Percentiles rank a stretch among this genome's conserved stretches.
These are phyloP conservation scores for Euthynnus affinis DNA, from an alignment of 2,797 vertebrate genomes.

Conservation along the genomic window DNA sequence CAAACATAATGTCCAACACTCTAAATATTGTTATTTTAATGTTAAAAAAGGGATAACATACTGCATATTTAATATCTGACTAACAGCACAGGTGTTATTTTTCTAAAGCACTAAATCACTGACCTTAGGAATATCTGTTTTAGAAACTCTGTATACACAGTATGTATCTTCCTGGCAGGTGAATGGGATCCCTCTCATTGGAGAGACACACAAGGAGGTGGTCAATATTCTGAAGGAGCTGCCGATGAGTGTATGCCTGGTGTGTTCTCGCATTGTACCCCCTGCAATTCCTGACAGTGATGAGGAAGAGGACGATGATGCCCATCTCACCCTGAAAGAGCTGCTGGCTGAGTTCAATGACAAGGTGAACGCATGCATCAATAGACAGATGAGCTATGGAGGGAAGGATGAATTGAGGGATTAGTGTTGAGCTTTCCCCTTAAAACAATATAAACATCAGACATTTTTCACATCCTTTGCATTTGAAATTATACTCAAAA, in stretches of 20 bases:
- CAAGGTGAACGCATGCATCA: constrained; percentile 70
- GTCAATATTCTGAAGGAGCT: constrained; percentile 92
- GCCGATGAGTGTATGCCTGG: constrained; percentile 89
- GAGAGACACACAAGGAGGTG: constrained; percentile 94
- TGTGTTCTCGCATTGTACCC: constrained; percentile 87
- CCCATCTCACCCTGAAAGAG: constrained; percentile 83
- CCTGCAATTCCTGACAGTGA: constrained; percentile 72
- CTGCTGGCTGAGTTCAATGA: constrained; percentile 83
- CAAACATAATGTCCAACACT: background rate
- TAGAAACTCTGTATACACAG: constrained; percentile 1
- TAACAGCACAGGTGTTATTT: background rate
- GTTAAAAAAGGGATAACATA: background rate
- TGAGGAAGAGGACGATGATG: constrained; percentile 77
- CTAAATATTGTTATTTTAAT: background rate
- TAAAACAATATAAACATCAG: constrained; percentile 11
- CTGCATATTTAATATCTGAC: background rate
- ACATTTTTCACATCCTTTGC: background rate
- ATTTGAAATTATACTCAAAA: constrained; percentile 2
- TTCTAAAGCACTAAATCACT: constrained; percentile 1
- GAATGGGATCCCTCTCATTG: constrained; percentile 93
- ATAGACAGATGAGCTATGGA: background rate
- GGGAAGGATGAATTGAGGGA: background rate
- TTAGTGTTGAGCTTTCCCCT: background rate
- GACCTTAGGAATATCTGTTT: background rate
- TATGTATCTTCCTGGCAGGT: constrained; percentile 82